Evolutionary conservation across 2,113 vertebrate genomes (phyloP), one percentile per base, ranked within the genome.

Genomic region (Phocoena phocoena): DNA sequence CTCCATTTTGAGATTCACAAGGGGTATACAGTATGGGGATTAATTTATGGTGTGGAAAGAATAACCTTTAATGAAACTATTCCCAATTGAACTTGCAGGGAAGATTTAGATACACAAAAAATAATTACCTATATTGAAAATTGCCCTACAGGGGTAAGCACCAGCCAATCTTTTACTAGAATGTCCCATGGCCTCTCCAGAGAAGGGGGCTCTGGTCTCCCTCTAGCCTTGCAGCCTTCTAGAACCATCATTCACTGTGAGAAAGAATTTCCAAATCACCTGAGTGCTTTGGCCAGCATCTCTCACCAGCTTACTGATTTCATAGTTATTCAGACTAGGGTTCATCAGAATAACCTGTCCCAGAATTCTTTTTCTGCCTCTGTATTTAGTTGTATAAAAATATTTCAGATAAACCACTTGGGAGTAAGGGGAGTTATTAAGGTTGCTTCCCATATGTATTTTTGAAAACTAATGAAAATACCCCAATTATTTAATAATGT

Each of bases 61-160:
- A 91, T 95, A 98, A 94, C 95, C 83, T 94, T 96, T 98, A 96
- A 97, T 96, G 95, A 93, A 97, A 89, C 36, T 50, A 83, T 97
- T 97, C 94, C 97, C 94, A 47, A 8, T 1, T 70, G 95, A 86
- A 96, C 1, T 2, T 92, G 94, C 76, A 68, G 81, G 47, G 53
- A 95, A 94, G 94, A 95, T 94, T 93, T 97, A 95, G 93, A 93
- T 83, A 65, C 82, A 95, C 63, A 90, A 38, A 89, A 96, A 95
- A 82, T 97, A 97, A 97, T 97, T 96, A 96, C 88, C 38, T 70
- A 15, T 53, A 60, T 36, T 70, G 81, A 77, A 96, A 96, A 83
- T 71, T 91, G 68, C 55, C 76, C 95, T 20, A 5, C 15, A 26
- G 80, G n/a, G 76, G 10, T 90, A 88, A 62, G n/a, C 31, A 63